Evolutionary conservation across 30 jellyfish, hydroid and myxozoan species (phyloP).

Genomic region (Sanderia malayensis): DNA sequence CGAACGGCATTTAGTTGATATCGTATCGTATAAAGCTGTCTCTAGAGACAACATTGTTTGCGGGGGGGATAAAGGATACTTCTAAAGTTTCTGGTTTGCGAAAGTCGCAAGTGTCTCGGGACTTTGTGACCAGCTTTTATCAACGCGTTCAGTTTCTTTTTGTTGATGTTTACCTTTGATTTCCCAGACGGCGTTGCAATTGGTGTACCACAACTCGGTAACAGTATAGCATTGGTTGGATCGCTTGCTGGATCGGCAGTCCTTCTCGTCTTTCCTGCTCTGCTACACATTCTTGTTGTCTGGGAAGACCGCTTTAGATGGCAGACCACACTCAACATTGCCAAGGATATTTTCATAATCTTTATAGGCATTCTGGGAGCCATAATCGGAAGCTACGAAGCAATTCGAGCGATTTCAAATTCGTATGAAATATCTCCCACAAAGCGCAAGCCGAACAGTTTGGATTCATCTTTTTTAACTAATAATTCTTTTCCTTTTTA

Average conservation of each 20-base stretch:
- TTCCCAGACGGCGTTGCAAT: conserved; percentile 65
- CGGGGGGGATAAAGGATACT: no score
- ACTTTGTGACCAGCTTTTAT: no score
- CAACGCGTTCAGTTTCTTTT: no score
- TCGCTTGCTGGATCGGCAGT: conserved; percentile 88
- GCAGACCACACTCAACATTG: conserved; percentile 15
- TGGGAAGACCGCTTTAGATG: conserved; percentile 57
- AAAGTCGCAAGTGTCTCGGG: no score
- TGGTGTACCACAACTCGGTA: conserved; percentile 65
- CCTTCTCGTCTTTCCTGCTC: conserved; percentile 69
- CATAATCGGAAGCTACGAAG: conserved; percentile 58
- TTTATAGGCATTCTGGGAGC: conserved; percentile 69
- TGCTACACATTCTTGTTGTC: conserved; percentile 55
- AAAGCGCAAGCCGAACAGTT: not conserved
- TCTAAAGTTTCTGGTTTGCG: no score
- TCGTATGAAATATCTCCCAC: not conserved
- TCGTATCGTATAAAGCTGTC: no score
- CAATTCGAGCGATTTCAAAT: not conserved
- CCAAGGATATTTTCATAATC: conserved; percentile 44
- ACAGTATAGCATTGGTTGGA: conserved; percentile 80
- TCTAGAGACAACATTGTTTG: no score
- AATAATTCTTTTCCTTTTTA: no score
- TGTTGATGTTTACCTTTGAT: no score
- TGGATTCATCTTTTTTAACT: no score
- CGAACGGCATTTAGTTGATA: no score